Base-by-base conservation (phyloP, 2,113 vertebrate genomes). In the Condylura cristata region DNA sequence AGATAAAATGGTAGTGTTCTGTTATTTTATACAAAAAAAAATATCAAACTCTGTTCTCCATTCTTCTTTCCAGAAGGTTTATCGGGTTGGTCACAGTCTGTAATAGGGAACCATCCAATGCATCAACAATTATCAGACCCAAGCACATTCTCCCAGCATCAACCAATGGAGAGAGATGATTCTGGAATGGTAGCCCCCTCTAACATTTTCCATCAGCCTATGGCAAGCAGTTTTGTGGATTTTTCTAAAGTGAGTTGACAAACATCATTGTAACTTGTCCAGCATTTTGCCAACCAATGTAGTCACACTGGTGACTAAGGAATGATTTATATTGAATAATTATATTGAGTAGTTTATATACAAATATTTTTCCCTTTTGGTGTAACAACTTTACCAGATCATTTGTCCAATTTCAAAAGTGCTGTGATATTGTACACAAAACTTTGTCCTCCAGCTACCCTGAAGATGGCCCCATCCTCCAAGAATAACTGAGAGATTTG, bases 101-200 rank as follows among this genome's bases (percentile, higher is more conserved):
- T 99, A 97, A 99, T 99, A 98, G 98, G 99, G 97, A 99, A 99
- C 93, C 99, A 99, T 95, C 98, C 99, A 76, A 99, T 99, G 97
- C 99, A 99, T 98, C 99, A 99, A 94, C 99, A 99, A 96, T 98
- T 99, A 90, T 99, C 99, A 0, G 99, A 99, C 92, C 99, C 99
- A 4, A 99, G 99, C 8, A 99, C 99, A 2, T 99, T 99, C 98
- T 99, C 99, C 90, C 99, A 99, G 97, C 99, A 99, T 98, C 99
- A 99, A 97, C 99, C 99, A 48, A 99, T 99, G 99, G 99, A 99
- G 97, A 99, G 99, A 98, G 99, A 99, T 87, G 99, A 99, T 98
- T 99, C 99, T 28, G 99, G 99, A 98, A 99, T 99, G 66, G 99
- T 99, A 96, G 99, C 99, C 97, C 99, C 99, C 56, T 99, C 99